phyloP scores from a whole-genome alignment of 2,888 invertebrate genomes.

The Desoria tigrina region DNA sequence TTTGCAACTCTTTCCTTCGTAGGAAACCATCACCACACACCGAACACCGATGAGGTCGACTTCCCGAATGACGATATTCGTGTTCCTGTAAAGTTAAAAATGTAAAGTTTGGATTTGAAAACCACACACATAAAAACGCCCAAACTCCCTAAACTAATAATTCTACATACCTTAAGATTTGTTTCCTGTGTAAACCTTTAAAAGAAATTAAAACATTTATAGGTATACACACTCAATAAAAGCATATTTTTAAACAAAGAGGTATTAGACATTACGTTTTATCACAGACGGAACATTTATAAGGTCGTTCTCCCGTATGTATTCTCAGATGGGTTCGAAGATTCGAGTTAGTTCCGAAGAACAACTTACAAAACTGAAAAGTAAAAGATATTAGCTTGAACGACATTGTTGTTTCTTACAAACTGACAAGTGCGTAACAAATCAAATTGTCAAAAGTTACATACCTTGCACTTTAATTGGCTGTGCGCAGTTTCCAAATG shows the following conservation, averaged over 20 bases:
- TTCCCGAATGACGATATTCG: conserved; percentile 40
- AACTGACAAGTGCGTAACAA: no score
- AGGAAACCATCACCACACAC: conserved; percentile 36
- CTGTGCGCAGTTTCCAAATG: background rate
- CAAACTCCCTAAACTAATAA: no score
- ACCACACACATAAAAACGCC: no score
- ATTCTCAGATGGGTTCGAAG: background rate
- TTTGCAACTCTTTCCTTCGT: conserved; percentile 37
- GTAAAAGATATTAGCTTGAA: no score
- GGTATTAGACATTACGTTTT: no score
- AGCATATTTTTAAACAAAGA: no score
- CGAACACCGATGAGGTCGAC: conserved; percentile 40
- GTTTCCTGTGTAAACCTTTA: background rate
- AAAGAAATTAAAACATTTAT: background rate
- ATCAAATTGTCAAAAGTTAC: background rate
- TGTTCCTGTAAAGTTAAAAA: conserved; percentile 1
- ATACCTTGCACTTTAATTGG: background rate
- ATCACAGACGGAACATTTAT: background rate
- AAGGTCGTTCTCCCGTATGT: background rate
- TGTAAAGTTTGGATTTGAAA: no score
- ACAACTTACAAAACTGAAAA: background rate
- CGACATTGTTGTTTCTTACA: no score
- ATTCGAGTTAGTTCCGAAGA: background rate
- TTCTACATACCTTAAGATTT: background rate
- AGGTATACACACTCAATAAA: no score